Evolutionary conservation across 2,797 vertebrate species (phyloP).

Genomic region (Oryzias sinensis): DNA sequence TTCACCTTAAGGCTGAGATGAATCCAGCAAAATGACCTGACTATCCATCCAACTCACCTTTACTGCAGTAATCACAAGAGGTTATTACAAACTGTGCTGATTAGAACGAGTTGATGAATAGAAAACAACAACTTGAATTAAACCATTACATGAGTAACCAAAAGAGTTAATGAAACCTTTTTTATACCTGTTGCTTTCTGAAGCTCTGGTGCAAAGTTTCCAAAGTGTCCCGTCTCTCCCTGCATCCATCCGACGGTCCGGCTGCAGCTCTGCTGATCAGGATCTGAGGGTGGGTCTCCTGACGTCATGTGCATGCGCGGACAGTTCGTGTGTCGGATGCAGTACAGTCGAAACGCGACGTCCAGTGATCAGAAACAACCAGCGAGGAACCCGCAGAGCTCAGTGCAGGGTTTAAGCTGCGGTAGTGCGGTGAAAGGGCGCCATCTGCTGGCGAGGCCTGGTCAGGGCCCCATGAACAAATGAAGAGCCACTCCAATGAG

Average conservation of each 20-base stretch:
- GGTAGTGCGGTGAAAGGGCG: conserved; percentile 6
- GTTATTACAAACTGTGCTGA: too few species aligned
- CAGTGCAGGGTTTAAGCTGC: not conserved
- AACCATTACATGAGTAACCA: too few species aligned
- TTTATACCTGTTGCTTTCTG: conserved; percentile 21
- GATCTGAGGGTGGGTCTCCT: conserved; percentile 61
- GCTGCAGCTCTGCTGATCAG: conserved; percentile 31
- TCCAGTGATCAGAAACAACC: not conserved
- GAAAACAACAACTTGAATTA: too few species aligned
- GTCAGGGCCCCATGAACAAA: too few species aligned
- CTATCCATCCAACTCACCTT: too few species aligned
- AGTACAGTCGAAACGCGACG: not conserved
- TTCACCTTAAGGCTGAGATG: too few species aligned
- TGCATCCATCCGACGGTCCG: conserved; percentile 45
- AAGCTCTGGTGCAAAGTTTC: conserved; percentile 1
- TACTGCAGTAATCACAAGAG: too few species aligned
- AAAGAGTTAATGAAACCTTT: not conserved
- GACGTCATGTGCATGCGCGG: conserved; percentile 14
- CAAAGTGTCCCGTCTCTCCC: conserved; percentile 18
- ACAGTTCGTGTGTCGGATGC: not conserved
- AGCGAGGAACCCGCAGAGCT: not conserved
- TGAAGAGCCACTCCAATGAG: too few species aligned
- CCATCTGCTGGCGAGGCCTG: conserved; percentile 33
- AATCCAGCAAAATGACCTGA: too few species aligned
- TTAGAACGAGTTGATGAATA: too few species aligned